Conservation (phyloP, 2,797 vertebrate species). For the Coluber constrictor region DNA sequence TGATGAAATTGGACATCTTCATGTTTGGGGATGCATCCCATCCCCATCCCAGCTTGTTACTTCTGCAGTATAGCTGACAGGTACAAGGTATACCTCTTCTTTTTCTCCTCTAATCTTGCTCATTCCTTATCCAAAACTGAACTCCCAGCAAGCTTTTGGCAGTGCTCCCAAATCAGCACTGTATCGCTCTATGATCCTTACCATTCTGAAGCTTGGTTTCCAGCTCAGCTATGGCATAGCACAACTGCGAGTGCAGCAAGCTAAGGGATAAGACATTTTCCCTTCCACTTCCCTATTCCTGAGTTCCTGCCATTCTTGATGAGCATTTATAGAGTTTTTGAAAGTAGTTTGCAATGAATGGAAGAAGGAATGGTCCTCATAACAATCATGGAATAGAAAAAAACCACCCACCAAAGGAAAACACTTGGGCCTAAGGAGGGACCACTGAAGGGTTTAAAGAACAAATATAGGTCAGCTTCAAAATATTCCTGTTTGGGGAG, state of each 20-base stretch:
- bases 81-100: not conserved
- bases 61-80: not conserved
- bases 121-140: not conserved
- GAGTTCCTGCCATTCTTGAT: not conserved
- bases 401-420: not conserved
- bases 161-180: not conserved
- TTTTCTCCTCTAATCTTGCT: not conserved
- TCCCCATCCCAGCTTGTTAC: not conserved
- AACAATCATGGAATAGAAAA: not conserved
- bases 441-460: not conserved
- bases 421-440: not conserved
- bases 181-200: not conserved
- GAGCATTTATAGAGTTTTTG: not conserved
- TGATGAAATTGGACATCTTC: not conserved
- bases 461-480: not conserved
- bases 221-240: not conserved
- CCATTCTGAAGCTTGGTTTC: not conserved
- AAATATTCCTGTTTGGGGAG: not conserved
- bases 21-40: not conserved
- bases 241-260: not conserved
- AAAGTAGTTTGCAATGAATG: not conserved
- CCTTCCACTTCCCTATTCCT: not conserved
- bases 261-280: not conserved
- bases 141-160: not conserved
- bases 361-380: not conserved